Base-by-base conservation (phyloP, 2,797 vertebrate species). In the Paramormyrops hopkinsi region DNA sequence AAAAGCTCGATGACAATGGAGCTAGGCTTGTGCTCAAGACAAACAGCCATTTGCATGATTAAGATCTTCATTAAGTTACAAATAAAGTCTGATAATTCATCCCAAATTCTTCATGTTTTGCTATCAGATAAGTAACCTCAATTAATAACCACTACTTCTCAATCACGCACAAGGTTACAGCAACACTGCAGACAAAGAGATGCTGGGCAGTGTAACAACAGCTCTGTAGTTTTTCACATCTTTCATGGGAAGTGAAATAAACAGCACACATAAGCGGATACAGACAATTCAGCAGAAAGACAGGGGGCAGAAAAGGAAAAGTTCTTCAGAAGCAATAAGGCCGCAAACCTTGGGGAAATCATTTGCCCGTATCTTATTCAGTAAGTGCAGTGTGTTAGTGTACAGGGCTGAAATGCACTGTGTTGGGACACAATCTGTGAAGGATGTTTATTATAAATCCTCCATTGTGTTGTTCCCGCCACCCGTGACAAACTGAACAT, bases 221-320 rank as follows among this genome's bases (percentile, higher is more conserved):
- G 19, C 76, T 76, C 33, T 82, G 41, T 11, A 22, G 41, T 22
- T 82, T 22, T 82, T 44, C 76, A 82, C 41, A 22, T 82, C 17
- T 82, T 82, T 82, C 76, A 46, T 46, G 41, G 76, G 19, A 22
- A 82, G 76, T 46, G 76, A 82, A 82, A 82, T 82, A 82, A 82
- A 41, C 76, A 82, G 41, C 76, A 44, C 37, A 46, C 41, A 46
- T 82, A 82, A 82, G 7, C 19, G 3, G 6, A 46, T 82, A 46
- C 2, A 44, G 5, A 22, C 76, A 11, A 46, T 82, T 46, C 76
- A 82, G 76, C 41, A 82, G 41, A 82, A 82, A 22, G 19, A 82
- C 8, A 19, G 76, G 19, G 41, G 41, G 41, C 41, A 82, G 76
- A 44, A 44, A 82, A 41, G 76, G 76, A n/a, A 82, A 82, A 82